phyloP scores from a whole-genome alignment of 2,888 invertebrate genomes.

The Pseudanteris insignis region DNA sequence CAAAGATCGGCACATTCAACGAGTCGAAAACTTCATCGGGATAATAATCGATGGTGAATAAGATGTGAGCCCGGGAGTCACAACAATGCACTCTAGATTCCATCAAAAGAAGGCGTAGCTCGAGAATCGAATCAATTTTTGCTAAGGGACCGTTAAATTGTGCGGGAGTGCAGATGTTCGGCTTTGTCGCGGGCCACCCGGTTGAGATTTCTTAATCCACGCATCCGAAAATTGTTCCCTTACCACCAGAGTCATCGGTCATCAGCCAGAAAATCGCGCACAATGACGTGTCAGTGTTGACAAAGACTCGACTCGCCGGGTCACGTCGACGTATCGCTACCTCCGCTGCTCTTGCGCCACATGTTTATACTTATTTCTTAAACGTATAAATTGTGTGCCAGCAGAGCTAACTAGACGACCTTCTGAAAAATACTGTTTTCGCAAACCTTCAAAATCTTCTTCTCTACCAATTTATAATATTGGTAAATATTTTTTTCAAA shows the following conservation, averaged over 20 bases:
- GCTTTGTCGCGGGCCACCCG: slow-evolving; percentile 32
- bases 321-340: slow-evolving; percentile 2
- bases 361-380: too few relatives aligned
- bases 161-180: slow-evolving; percentile 41
- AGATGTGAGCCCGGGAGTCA: slow-evolving; percentile 38
- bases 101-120: slow-evolving; percentile 32
- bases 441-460: too few relatives aligned
- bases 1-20: slow-evolving; percentile 1
- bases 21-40: slow-evolving; percentile 16
- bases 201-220: slow-evolving; percentile 31
- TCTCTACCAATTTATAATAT: too few relatives aligned
- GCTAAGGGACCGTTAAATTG: slow-evolving; percentile 37
- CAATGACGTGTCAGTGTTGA: slow-evolving; percentile 7
- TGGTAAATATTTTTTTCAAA: too few relatives aligned
- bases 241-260: slow-evolving; percentile 16
- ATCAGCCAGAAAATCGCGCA: slow-evolving; percentile 20
- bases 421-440: too few relatives aligned
- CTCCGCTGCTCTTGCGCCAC: slow-evolving; percentile 2
- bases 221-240: slow-evolving; percentile 15
- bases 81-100: slow-evolving; percentile 36
- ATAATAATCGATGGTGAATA: slow-evolving; percentile 33
- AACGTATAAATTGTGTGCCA: too few relatives aligned
- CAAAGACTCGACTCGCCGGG: slow-evolving; percentile 14
- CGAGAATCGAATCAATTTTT: slow-evolving; percentile 28
- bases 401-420: too few relatives aligned